These are phyloP conservation scores for Ctenopoma kingsleyae DNA, from an alignment of 2,797 vertebrate genomes.

Conservation along the genomic window DNA sequence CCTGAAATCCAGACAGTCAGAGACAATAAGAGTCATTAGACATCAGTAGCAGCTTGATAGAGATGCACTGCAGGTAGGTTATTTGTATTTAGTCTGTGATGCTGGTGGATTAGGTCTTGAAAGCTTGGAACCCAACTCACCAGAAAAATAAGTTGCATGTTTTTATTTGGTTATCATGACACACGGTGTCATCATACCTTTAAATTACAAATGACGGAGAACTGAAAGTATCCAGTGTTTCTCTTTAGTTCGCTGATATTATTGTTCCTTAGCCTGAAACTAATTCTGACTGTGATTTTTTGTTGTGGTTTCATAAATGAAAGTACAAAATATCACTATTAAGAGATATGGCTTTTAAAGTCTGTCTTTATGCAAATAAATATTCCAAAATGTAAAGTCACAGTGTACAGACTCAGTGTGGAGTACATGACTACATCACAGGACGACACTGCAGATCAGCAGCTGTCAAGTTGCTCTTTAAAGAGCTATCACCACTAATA, in stretches of 20 bases:
- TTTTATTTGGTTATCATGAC: conserved; percentile 1
- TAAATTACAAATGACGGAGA: background rate
- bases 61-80: conserved; percentile 1
- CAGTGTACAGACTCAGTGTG: background rate
- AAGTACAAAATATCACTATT: background rate
- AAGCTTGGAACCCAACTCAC: background rate
- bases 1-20: conserved; percentile 12
- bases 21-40: conserved; percentile 13
- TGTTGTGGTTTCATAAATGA: background rate
- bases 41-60: conserved; percentile 16
- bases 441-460: background rate
- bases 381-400: background rate
- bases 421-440: too few relatives aligned
- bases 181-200: background rate
- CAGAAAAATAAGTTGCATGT: background rate
- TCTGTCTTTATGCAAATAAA: too few relatives aligned
- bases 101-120: background rate
- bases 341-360: too few relatives aligned
- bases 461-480: background rate
- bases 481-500: background rate
- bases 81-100: conserved; percentile 17
- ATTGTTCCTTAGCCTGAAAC: background rate
- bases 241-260: background rate
- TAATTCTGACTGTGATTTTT: background rate
- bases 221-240: background rate